Conservation (phyloP, 2,888 invertebrate genomes). For the Lapara coniferarum region DNA sequence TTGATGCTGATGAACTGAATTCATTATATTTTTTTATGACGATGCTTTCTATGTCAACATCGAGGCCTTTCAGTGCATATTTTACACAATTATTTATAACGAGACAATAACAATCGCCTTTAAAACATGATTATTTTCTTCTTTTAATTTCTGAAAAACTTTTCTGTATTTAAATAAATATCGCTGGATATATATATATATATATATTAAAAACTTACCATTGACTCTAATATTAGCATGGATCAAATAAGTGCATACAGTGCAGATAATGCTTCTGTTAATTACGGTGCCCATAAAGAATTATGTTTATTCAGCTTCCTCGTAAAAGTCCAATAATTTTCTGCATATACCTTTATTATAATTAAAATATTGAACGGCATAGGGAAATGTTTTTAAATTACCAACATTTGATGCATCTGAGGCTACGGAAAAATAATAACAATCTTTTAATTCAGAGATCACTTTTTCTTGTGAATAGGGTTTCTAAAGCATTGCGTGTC, state of each 20-base stretch:
- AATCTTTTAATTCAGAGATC: conserved; percentile 25
- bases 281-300: conserved; percentile 8
- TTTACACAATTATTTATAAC: conserved; percentile 15
- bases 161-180: too few relatives aligned
- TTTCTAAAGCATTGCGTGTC: conserved; percentile 25
- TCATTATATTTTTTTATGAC: not conserved
- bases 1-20: not conserved
- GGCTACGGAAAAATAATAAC: conserved; percentile 23
- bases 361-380: not conserved
- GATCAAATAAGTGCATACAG: not conserved
- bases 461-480: conserved; percentile 24
- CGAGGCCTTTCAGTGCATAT: not conserved
- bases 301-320: conserved; percentile 24
- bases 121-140: conserved; percentile 23
- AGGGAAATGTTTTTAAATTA: not conserved
- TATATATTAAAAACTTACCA: too few relatives aligned
- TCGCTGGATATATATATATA: too few relatives aligned
- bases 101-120: conserved; percentile 25
- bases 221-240: conserved; percentile 20
- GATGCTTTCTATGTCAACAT: not conserved
- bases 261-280: not conserved
- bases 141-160: conserved; percentile 25
- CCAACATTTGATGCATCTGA: not conserved
- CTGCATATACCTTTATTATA: conserved; percentile 18
- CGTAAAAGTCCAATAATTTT: conserved; percentile 26